Percentiles rank a stretch among this genome's conserved stretches.
Evolutionary conservation across 2,888 invertebrate species (phyloP).

Genomic region (Achlya flavicornis): DNA sequence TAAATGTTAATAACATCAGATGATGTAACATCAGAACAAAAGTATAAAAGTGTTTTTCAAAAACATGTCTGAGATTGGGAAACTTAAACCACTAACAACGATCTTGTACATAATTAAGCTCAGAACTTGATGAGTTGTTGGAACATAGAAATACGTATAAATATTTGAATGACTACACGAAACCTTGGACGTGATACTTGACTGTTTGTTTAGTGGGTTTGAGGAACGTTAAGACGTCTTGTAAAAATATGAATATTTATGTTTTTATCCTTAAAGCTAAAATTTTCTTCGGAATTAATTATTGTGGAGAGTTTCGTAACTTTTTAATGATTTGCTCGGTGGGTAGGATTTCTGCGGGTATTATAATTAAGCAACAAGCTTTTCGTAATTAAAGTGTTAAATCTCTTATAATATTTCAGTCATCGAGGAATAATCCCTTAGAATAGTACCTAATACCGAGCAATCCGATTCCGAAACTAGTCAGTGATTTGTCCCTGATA

Average conservation of each 20-base stretch:
- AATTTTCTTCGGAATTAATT: not conserved
- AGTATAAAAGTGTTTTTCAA: not conserved
- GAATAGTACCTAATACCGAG: too few species aligned
- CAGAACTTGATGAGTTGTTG: not conserved
- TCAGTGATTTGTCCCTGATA: too few species aligned
- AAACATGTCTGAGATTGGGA: not conserved
- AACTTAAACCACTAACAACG: not conserved
- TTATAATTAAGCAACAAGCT: not conserved
- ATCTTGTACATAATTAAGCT: not conserved
- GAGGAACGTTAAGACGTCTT: not conserved
- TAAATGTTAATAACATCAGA: not conserved
- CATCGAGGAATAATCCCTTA: too few species aligned
- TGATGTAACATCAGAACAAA: not conserved
- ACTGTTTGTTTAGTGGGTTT: not conserved
- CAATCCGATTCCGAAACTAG: too few species aligned
- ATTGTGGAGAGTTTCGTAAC: not conserved
- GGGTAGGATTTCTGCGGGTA: not conserved
- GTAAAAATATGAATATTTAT: constrained; percentile 5
- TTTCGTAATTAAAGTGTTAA: not conserved
- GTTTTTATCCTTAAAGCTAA: not conserved
- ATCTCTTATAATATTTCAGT: too few species aligned
- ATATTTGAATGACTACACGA: not conserved
- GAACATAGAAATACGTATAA: not conserved
- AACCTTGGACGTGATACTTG: not conserved
- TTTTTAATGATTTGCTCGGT: not conserved